Conservation (phyloP, 1,140 invertebrate species). For the Caenorhabditis latens region DNA sequence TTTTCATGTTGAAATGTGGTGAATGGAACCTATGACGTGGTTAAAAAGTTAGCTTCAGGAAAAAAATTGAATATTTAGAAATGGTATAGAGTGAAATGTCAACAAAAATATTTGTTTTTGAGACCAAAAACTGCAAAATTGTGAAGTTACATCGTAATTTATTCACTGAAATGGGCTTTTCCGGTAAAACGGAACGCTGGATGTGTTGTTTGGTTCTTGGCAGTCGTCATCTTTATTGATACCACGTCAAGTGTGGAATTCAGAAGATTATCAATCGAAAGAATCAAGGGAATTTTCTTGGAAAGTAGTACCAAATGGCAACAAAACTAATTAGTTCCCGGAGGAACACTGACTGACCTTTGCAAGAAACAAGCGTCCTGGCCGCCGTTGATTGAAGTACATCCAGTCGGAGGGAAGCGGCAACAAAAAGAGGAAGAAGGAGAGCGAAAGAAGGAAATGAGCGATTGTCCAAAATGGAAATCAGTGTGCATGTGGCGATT, state of each 20-base stretch:
- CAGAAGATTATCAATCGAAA: not conserved
- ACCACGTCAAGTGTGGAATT: not conserved
- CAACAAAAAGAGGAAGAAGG: constrained; percentile 1
- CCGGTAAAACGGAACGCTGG: not conserved
- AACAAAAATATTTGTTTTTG: constrained; percentile 44
- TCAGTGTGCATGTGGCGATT: constrained; percentile 32
- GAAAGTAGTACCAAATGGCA: constrained; percentile 30
- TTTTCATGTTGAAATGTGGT: not conserved
- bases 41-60: not conserved
- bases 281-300: constrained; percentile 4
- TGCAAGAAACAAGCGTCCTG: constrained; percentile 3
- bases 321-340: constrained; percentile 44
- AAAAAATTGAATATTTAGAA: not conserved
- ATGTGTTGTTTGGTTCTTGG: not conserved
- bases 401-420: not conserved
- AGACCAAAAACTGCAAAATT: constrained; percentile 12
- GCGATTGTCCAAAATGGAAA: constrained; percentile 51
- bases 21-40: not conserved
- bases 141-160: constrained; percentile 33
- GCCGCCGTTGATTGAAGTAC: constrained; percentile 41
- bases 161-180: constrained; percentile 32
- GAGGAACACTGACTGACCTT: not conserved
- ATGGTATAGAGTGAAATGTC: constrained; percentile 5
- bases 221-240: not conserved
- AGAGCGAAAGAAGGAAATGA: constrained; percentile 47